phyloP scores from a whole-genome alignment of 2,113 vertebrate species.

The Amazona guildingii region DNA sequence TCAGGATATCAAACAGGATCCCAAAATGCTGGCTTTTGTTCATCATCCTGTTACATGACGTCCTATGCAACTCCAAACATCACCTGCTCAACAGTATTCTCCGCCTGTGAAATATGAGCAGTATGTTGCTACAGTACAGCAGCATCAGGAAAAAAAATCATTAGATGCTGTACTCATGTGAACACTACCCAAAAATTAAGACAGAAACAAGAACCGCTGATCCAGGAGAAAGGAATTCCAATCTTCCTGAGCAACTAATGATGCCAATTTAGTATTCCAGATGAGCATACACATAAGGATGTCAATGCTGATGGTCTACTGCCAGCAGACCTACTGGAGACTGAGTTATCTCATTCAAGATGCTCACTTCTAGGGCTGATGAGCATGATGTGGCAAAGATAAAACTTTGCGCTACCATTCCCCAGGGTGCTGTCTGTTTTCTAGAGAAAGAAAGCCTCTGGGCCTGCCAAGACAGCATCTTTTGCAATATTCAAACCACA shows the following conservation, averaged over 20 bases:
- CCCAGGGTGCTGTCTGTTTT: background rate
- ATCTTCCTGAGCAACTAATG: background rate
- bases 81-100: background rate
- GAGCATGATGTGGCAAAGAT: background rate
- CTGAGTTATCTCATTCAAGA: background rate
- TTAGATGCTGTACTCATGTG: background rate
- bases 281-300: fast-evolving
- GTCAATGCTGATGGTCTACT: background rate
- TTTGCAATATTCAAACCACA: slow-evolving; percentile 21
- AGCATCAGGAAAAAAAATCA: background rate
- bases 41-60: background rate
- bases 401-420: background rate
- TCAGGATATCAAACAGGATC: background rate
- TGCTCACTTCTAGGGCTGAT: background rate
- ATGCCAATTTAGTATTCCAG: background rate
- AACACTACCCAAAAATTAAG: background rate
- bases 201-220: background rate
- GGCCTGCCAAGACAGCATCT: slow-evolving; percentile 10
- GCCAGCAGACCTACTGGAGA: background rate
- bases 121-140: background rate
- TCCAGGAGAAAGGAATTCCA: background rate
- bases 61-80: background rate
- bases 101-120: background rate
- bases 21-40: background rate
- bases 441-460: background rate